phyloP scores from a whole-genome alignment of 2,888 invertebrate genomes.

The Cynaeus angustus region DNA sequence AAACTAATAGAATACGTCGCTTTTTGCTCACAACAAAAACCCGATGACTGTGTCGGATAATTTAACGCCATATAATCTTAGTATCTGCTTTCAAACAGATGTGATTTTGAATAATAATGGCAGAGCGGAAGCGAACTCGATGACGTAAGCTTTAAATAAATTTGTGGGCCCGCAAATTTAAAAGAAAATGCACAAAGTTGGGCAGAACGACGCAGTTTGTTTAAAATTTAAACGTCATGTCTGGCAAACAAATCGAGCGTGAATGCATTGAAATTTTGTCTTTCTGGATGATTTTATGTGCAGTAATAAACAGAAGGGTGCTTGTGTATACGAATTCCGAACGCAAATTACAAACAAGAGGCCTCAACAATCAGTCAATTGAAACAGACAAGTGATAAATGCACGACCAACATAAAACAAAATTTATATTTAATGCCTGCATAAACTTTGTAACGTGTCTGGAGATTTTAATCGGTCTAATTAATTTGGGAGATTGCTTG shows the following conservation, averaged over 20 bases:
- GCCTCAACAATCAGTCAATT: slow-evolving; percentile 19
- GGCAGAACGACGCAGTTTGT: slow-evolving; percentile 17
- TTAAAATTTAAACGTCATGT: slow-evolving; percentile 24
- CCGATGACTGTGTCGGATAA: slow-evolving; percentile 51
- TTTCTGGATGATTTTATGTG: slow-evolving; percentile 27
- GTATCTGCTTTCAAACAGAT: slow-evolving; percentile 51
- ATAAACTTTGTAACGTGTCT: slow-evolving; percentile 38
- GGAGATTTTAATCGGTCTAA: slow-evolving; percentile 40
- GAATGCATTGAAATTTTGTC: slow-evolving; percentile 1
- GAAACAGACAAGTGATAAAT: slow-evolving; percentile 27
- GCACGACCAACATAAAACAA: slow-evolving; percentile 24
- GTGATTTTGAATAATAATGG: slow-evolving; percentile 51
- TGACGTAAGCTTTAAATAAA: too few species aligned
- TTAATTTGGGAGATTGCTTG: slow-evolving; percentile 39
- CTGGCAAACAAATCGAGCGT: slow-evolving; percentile 13
- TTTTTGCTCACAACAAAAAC: slow-evolving; percentile 57
- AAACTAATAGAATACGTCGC: slow-evolving; percentile 55
- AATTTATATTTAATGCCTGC: slow-evolving; percentile 35
- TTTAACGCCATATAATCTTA: slow-evolving; percentile 48
- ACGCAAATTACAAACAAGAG: slow-evolving; percentile 33
- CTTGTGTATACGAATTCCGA: slow-evolving; percentile 12
- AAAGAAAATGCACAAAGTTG: too few species aligned
- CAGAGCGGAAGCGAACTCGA: neutral
- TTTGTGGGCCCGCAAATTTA: too few species aligned
- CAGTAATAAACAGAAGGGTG: slow-evolving; percentile 24